Evolutionary conservation across 1,140 invertebrate genomes (phyloP), one percentile per base, ranked within the genome.

Genomic region (Carcinoscorpius rotundicauda): DNA sequence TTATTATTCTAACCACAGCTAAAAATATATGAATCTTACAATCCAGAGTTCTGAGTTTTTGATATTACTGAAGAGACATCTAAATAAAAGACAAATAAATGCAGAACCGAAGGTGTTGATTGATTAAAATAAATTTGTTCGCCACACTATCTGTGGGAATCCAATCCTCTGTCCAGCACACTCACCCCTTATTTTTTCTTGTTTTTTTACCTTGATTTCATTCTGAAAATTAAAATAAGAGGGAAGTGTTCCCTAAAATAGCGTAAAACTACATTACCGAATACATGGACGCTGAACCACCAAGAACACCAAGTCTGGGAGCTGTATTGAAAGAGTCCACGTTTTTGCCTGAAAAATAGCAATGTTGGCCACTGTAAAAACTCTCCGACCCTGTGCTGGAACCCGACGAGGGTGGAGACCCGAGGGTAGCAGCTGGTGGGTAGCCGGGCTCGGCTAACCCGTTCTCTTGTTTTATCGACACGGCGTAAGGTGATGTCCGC

Each of bases 321-420:
- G 9, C 4, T 11, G 10, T 57, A 29, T 57, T 57, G 48, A 57
- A 29, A 10, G 56, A 57, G 48, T 57, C 56, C n/a, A 57, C 56
- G n/a, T 57, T 57, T 57, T 57, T 57, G 56, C 56, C 56, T 29
- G 56, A 29, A 10, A 57, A 10, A 57, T 57, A 57, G 48, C 56
- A 57, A 29, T 57, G 56, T 11, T 10, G 56, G n/a, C 10, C 56
- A 57, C 56, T 29, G 48, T 57, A 57, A 57, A 57, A 57, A 57
- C 56, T 57, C 48, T 29, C 56, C n/a, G 56, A 57, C n/a, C 56
- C 56, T 57, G 56, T 29, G 48, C 56, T 11, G 48, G 56, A 57
- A 57, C 56, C 48, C 56, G 56, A 57, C 56, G 48, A 10, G 56
- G 56, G 48, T 11, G 10, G 48, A 6, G 10, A 11, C 10, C 48